These are phyloP conservation scores for Nyctibius grandis DNA, from an alignment of 2,797 vertebrate species.

Conservation along the genomic window DNA sequence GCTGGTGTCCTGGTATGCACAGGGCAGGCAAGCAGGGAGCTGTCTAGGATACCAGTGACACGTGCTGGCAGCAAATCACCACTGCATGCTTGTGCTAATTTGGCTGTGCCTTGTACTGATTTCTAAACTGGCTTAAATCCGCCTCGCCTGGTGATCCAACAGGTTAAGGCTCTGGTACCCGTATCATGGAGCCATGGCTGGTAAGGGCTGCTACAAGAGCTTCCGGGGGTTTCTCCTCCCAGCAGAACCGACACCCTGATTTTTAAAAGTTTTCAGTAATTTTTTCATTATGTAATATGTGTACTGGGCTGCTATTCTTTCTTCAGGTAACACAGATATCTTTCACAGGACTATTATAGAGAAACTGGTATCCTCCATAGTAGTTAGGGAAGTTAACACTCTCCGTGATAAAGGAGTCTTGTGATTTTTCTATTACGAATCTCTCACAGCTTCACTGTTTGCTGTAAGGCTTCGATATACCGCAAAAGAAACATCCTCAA, in stretches of 20 bases:
- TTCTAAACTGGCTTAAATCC: not conserved
- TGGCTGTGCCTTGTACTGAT: not conserved
- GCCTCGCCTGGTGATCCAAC: not conserved
- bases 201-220: not conserved
- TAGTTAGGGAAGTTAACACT: not conserved
- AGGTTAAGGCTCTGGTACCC: not conserved
- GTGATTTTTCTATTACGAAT: not conserved
- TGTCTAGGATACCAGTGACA: constrained; percentile 58
- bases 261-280: not conserved
- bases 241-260: not conserved
- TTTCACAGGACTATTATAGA: not conserved
- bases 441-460: not conserved
- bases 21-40: constrained; percentile 21
- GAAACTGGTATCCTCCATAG: not conserved
- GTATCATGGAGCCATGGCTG: not conserved
- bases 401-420: not conserved
- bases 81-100: constrained; percentile 24
- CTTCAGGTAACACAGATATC: not conserved
- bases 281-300: not conserved
- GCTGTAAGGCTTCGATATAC: not conserved
- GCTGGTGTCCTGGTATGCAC: not conserved
- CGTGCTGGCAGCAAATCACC: constrained; percentile 57
- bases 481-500: not conserved
- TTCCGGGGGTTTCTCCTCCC: not conserved
- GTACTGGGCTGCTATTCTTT: not conserved